Evolutionary conservation across 2,888 invertebrate genomes (phyloP), one percentile per base, ranked within the genome.

Genomic region (Tetrapedia diversipes): DNA sequence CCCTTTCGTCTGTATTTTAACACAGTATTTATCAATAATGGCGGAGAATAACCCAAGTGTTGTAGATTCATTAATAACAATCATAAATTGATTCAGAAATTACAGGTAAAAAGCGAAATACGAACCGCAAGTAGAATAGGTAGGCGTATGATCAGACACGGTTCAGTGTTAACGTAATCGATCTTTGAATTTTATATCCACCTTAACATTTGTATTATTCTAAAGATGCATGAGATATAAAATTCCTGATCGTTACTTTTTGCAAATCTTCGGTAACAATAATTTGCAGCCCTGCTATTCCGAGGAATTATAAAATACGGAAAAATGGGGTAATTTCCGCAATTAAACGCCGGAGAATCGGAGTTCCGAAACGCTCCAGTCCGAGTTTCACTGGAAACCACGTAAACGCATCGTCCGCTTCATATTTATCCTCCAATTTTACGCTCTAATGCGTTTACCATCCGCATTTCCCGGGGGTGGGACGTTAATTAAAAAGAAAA

Each of bases 401-500:
- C 53, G 43, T 37, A 41, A 59, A 41, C 29, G 29, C 10, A 14
- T n/a, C 19, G 4, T 19, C 10, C 10, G 24, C 16, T 1, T n/a
- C 14, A 47, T 71, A 41, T 59, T 67, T 67, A 11, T 51, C 29
- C 24, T 29, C 4, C 59, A 53, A 67, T 67, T 43, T 16, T 19
- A 22, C 32, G 57, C 16, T 32, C 34, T 22, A 19, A 53, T 45
- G 43, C 37, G 59, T 51, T 51, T 22, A 22, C 19, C 14, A 24
- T 19, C 53, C 59, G 27, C 29, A 29, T 14, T 43, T 41, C 22
- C 8, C 8, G 14, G 0, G 14, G 11, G 22, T n/a, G n/a, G 41
- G 45, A 16, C 37, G 16, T 32, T 45, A 57, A 32, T 43, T 71
- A 32, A 24, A 61, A 41, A 6, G 49, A 37, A 53, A 61, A 53